These are phyloP conservation scores for Timema podura DNA, from an alignment of 2,888 invertebrate species.

Conservation along the genomic window DNA sequence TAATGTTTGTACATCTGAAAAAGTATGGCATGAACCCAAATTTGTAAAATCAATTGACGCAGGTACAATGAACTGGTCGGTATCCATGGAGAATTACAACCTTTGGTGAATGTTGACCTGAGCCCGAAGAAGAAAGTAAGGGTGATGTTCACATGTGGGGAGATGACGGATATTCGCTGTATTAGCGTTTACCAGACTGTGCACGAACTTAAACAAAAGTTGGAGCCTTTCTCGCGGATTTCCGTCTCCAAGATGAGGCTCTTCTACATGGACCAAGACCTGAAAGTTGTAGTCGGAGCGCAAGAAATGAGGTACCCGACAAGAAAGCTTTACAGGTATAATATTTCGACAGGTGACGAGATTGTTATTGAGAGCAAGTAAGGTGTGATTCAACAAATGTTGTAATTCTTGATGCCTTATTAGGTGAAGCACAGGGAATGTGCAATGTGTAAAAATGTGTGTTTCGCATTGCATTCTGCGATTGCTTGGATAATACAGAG, in stretches of 20 bases:
- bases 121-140: slow-evolving; percentile 82
- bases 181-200: slow-evolving; percentile 66
- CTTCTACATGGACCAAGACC: slow-evolving; percentile 78
- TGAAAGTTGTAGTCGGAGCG: slow-evolving; percentile 53
- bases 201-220: slow-evolving; percentile 71
- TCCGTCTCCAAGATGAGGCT: slow-evolving; percentile 81
- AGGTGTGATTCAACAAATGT: too few species aligned
- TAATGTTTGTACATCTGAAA: too few species aligned
- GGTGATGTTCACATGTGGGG: slow-evolving; percentile 69
- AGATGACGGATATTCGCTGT: slow-evolving; percentile 48
- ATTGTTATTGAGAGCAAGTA: slow-evolving; percentile 68
- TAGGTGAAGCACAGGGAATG: too few species aligned
- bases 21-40: too few species aligned
- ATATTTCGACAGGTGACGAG: slow-evolving; percentile 84
- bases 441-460: too few species aligned
- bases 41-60: slow-evolving; percentile 36
- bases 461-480: too few species aligned
- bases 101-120: slow-evolving; percentile 82
- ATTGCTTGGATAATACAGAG: too few species aligned
- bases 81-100: slow-evolving; percentile 86
- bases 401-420: too few species aligned
- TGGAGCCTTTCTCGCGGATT: slow-evolving; percentile 77
- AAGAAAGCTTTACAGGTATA: slow-evolving; percentile 87
- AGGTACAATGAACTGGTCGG: slow-evolving; percentile 78
- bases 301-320: slow-evolving; percentile 86